Conservation (phyloP, 2,888 invertebrate species). For the Sylvicola cinctus region DNA sequence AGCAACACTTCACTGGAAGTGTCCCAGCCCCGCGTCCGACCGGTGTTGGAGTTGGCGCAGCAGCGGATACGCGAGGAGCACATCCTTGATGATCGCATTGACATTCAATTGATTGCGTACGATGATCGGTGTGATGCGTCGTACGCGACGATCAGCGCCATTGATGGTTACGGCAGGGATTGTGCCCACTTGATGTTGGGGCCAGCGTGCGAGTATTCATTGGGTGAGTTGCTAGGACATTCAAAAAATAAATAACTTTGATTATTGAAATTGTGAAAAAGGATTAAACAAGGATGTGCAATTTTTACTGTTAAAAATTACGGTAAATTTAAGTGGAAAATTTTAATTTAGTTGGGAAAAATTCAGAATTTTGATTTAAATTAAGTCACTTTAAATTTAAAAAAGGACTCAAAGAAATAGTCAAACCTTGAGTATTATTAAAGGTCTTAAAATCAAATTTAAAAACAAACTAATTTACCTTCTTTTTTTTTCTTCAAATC, state of each 20-base stretch:
- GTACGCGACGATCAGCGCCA: slow-evolving; percentile 46
- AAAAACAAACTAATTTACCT: too few species aligned
- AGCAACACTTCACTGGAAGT: slow-evolving; percentile 32
- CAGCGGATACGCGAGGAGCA: slow-evolving; percentile 28
- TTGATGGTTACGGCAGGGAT: slow-evolving; percentile 45
- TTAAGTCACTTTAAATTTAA: too few species aligned
- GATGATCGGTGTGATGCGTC: slow-evolving; percentile 58
- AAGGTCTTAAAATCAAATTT: too few species aligned
- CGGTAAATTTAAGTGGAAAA: too few species aligned
- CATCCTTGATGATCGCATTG: slow-evolving; percentile 35
- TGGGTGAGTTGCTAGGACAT: slow-evolving; percentile 39
- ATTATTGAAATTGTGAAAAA: too few species aligned
- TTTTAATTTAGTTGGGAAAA: too few species aligned
- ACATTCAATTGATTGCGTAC: slow-evolving; percentile 36
- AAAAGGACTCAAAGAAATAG: too few species aligned
- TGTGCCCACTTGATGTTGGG: slow-evolving; percentile 64
- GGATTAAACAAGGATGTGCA: too few species aligned
- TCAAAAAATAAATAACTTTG: background rate
- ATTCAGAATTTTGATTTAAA: too few species aligned
- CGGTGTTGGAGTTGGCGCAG: slow-evolving; percentile 39
- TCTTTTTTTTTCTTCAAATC: too few species aligned
- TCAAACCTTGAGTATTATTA: too few species aligned
- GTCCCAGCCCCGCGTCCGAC: slow-evolving; percentile 31
- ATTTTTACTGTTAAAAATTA: background rate
- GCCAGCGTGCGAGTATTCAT: slow-evolving; percentile 58